Evolutionary conservation across 2,113 vertebrate genomes (phyloP).

Genomic region (Zapus hudsonius): DNA sequence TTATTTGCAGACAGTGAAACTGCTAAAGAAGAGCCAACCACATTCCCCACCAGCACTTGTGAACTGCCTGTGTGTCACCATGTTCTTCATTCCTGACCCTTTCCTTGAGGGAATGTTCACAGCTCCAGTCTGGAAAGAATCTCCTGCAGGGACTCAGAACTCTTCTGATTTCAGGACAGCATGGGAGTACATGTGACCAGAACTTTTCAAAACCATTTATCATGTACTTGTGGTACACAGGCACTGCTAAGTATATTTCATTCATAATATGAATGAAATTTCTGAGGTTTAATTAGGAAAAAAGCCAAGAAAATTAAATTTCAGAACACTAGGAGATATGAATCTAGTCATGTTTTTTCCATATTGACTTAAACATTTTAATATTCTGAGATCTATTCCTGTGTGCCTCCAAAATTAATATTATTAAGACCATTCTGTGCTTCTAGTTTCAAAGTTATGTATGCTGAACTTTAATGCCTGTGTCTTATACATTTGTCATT

Average conservation of each 20-base stretch:
- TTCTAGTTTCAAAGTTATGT: background rate
- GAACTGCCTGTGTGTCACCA: no score
- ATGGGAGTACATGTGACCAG: background rate
- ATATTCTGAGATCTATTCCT: background rate
- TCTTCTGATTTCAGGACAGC: background rate
- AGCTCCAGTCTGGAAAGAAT: background rate
- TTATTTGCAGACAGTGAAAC: background rate
- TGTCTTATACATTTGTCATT: background rate
- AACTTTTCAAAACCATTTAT: background rate
- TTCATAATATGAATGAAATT: no score
- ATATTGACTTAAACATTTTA: conserved; percentile 3
- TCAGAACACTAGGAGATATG: background rate
- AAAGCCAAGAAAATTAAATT: no score
- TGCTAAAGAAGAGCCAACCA: no score
- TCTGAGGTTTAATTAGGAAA: no score
- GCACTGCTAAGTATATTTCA: background rate
- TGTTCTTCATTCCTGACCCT: background rate
- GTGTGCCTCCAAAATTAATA: background rate
- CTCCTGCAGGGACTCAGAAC: no score
- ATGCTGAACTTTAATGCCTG: background rate
- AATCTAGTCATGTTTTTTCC: background rate
- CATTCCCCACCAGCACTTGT: background rate
- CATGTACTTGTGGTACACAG: background rate
- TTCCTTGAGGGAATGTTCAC: background rate
- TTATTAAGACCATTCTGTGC: background rate